Evolutionary conservation across 2,113 vertebrate genomes (phyloP).

Genomic region (Leucosticte australis): DNA sequence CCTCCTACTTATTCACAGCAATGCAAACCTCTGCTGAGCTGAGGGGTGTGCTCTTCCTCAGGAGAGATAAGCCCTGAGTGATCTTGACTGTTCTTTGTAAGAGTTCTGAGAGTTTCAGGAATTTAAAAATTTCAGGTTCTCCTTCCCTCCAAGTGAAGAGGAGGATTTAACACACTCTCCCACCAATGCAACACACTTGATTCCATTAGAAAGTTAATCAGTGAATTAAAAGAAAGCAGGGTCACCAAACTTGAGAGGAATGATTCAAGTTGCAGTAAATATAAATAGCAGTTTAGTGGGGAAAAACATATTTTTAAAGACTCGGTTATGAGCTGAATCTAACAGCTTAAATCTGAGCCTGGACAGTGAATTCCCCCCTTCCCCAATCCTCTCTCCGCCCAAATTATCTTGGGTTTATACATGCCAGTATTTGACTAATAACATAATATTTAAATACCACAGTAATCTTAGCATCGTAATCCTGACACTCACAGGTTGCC

Average conservation of each 20-base stretch:
- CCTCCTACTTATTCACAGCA: background rate
- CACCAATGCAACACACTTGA: background rate
- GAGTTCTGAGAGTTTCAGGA: background rate
- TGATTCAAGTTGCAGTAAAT: background rate
- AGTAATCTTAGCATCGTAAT: conserved; percentile 54
- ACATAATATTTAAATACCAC: conserved; percentile 65
- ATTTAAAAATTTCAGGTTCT: background rate
- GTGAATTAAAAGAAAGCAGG: background rate
- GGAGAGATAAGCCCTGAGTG: background rate
- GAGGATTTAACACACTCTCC: background rate
- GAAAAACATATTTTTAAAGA: background rate
- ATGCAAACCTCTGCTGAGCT: background rate
- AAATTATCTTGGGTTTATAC: conserved; percentile 46
- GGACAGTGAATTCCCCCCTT: background rate
- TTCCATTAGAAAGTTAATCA: background rate
- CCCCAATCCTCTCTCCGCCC: background rate
- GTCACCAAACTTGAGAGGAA: background rate
- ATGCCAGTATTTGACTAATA: conserved; percentile 44
- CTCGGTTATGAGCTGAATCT: background rate
- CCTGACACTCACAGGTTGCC: conserved; percentile 32
- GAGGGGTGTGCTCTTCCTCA: background rate
- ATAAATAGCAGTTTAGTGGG: background rate
- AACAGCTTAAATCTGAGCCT: conserved; percentile 16
- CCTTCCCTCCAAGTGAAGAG: background rate
- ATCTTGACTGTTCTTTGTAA: background rate